Conservation (phyloP, 2,888 invertebrate genomes). For the Dynastes maya region DNA sequence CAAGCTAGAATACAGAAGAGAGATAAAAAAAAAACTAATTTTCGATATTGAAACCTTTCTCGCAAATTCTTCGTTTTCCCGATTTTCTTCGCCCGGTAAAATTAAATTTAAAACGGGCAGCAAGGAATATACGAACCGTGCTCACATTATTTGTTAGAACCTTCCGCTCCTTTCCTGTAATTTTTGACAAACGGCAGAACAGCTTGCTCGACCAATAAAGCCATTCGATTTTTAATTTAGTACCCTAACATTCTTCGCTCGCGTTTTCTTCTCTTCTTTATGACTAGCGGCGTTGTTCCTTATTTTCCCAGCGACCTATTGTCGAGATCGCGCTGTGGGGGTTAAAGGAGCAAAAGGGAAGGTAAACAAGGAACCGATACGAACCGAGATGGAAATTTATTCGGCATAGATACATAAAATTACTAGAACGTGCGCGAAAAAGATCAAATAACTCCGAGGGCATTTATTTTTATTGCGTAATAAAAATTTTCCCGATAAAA, state of each 20-base stretch:
- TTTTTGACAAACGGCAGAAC: constrained; percentile 6
- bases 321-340: background rate
- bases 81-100: background rate
- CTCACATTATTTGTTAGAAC: background rate
- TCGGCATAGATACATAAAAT: constrained; percentile 51
- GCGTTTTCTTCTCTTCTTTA: background rate
- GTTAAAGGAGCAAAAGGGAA: background rate
- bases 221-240: constrained; percentile 37
- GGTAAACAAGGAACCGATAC: background rate
- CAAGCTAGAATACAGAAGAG: too few relatives aligned
- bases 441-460: constrained; percentile 31
- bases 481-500: constrained; percentile 40
- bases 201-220: background rate
- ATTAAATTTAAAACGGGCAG: constrained; percentile 26
- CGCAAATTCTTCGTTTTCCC: too few relatives aligned
- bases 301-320: constrained; percentile 4
- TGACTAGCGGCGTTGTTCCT: background rate
- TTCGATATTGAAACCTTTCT: too few relatives aligned
- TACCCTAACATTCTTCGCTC: background rate
- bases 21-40: too few relatives aligned
- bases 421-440: constrained; percentile 35
- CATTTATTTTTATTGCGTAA: constrained; percentile 45
- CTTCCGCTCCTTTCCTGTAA: constrained; percentile 2
- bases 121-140: too few relatives aligned
- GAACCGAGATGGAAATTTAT: constrained; percentile 45